Evolutionary conservation across 2,797 vertebrate species (phyloP), one percentile per base, ranked within the genome.

Genomic region (Poecilia velifera): DNA sequence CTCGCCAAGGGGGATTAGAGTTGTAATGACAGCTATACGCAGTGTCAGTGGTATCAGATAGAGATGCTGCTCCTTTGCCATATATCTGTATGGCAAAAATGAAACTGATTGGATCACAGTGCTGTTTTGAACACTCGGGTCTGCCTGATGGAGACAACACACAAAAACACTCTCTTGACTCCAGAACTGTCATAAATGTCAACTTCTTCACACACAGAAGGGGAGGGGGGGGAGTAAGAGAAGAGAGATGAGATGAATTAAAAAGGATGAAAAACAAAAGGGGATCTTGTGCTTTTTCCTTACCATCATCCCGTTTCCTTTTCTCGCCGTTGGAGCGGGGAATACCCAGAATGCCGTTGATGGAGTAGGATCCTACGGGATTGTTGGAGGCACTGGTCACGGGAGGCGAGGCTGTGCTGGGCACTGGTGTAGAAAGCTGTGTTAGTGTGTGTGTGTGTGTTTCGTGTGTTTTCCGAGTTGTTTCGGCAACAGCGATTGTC

Each of bases 301-400:
- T 96, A 99, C 98, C 98, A 95, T 99, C 98, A 91, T 99, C 98
- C 95, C 98, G 97, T 97, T 99, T 99, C 96, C 98, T 98, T 96
- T 99, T 99, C 96, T 99, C 98, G 76, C 98, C 97, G 79, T 98
- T 99, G 94, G 98, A 98, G 95, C 98, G 97, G 93, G 98, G 98
- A 94, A 99, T 99, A 91, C 98, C 98, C 95, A 99, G 97, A 94
- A 99, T 99, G 95, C 98, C 98, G 86, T 99, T 99, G 97, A 99
- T 99, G 96, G 98, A 99, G 96, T 99, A 99, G 93, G 98, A 99
- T 92, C 98, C 98, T 93, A 99, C 98, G 81, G 98, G 98, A 95
- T 99, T 97, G 91, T 98, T 99, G 95, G 98, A 98, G 94, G 97
- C 97, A 95, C 97, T 99, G 97, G 97, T 97, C 94, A 99, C 98